A percentile compares a stretch with the other conserved stretches of the same genome.
These are phyloP conservation scores for Poeciliopsis occidentalis DNA, from an alignment of 2,113 vertebrate species.

Conservation along the genomic window DNA sequence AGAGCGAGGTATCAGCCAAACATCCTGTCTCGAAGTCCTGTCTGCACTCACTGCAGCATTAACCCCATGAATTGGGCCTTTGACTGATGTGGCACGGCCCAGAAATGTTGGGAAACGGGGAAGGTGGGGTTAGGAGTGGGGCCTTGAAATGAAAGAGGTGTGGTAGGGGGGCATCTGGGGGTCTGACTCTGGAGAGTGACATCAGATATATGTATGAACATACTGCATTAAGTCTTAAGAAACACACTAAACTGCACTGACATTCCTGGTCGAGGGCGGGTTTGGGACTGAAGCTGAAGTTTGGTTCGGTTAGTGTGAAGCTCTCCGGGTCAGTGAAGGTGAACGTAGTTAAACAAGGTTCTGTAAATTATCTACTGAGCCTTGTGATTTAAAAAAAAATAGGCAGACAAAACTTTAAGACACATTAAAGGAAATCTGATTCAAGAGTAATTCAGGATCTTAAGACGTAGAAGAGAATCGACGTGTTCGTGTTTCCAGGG, in stretches of 20 bases:
- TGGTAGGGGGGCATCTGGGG: slow-evolving; percentile 36
- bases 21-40: slow-evolving; percentile 85
- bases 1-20: slow-evolving; percentile 83
- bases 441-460: background rate
- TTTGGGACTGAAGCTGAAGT: slow-evolving; percentile 29
- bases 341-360: slow-evolving; percentile 26
- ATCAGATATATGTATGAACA: slow-evolving; percentile 76
- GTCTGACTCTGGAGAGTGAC: slow-evolving; percentile 66
- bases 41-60: slow-evolving; percentile 74
- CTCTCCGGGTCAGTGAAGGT: slow-evolving; percentile 40
- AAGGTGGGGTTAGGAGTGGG: slow-evolving; percentile 61
- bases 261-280: slow-evolving; percentile 51
- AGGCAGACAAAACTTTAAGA: slow-evolving; percentile 5
- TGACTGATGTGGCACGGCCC: slow-evolving; percentile 76
- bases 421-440: background rate
- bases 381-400: background rate
- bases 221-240: slow-evolving; percentile 69
- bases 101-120: slow-evolving; percentile 78
- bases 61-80: slow-evolving; percentile 79
- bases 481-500: background rate
- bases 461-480: slow-evolving; percentile 17
- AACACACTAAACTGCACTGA: slow-evolving; percentile 43
- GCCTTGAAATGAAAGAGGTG: slow-evolving; percentile 56
- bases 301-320: slow-evolving; percentile 27
- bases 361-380: slow-evolving; percentile 35